Evolutionary conservation across 1,140 invertebrate species (phyloP).

Genomic region (Thrips palmi): DNA sequence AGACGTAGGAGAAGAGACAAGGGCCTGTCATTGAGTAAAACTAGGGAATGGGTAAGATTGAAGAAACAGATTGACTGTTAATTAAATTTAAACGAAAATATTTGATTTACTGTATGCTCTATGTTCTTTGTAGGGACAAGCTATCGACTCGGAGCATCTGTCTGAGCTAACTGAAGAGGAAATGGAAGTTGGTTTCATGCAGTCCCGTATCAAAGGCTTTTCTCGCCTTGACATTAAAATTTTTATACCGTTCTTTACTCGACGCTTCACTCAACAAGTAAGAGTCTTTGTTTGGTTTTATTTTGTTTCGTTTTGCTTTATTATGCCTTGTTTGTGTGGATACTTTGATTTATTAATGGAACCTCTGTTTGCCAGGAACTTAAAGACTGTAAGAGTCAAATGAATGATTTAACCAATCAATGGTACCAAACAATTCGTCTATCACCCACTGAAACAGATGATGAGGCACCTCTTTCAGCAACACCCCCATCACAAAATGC

Average conservation of each 20-base stretch:
- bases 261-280: constrained; percentile 80
- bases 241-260: constrained; percentile 87
- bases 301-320: background rate
- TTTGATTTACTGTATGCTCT: constrained; percentile 4
- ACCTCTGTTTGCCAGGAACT: constrained; percentile 46
- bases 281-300: constrained; percentile 10
- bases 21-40: constrained; percentile 87
- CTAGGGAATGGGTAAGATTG: constrained; percentile 69
- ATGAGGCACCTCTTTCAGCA: too few species aligned
- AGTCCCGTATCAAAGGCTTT: constrained; percentile 56
- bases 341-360: constrained; percentile 2
- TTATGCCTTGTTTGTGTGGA: background rate
- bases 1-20: constrained; percentile 53
- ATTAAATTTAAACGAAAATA: background rate
- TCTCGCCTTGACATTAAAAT: constrained; percentile 81
- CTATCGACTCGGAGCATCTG: constrained; percentile 88
- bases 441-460: constrained; percentile 50
- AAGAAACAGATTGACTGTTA: background rate
- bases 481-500: too few species aligned
- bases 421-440: constrained; percentile 90
- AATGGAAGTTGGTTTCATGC: constrained; percentile 52
- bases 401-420: constrained; percentile 87
- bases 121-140: constrained; percentile 48
- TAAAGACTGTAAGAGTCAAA: constrained; percentile 87
- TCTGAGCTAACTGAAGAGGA: constrained; percentile 93